phyloP scores from a whole-genome alignment of 2,888 invertebrate genomes.

The Harpalus rufipes region DNA sequence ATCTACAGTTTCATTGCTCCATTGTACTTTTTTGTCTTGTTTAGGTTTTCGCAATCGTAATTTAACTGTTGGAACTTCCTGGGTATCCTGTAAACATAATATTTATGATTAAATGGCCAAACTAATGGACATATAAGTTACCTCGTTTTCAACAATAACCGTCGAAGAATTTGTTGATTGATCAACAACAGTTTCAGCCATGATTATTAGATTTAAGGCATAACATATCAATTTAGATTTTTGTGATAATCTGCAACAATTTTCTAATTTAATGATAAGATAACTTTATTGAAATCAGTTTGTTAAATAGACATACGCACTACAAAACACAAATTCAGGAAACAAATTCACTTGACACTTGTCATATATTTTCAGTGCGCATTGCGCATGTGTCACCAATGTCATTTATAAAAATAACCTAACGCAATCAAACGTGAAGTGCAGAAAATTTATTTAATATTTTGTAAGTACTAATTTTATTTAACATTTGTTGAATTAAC shows the following conservation, averaged over 20 bases:
- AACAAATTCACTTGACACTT: neutral
- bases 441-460: too few relatives aligned
- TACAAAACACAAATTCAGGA: neutral
- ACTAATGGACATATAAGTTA: conserved; percentile 4
- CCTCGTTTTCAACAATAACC: conserved; percentile 53
- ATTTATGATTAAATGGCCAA: conserved; percentile 44
- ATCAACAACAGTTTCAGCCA: conserved; percentile 64
- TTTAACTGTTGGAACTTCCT: conserved; percentile 81
- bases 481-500: too few relatives aligned
- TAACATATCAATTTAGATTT: conserved; percentile 38
- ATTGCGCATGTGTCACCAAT: conserved; percentile 32
- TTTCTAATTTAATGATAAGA: conserved; percentile 5
- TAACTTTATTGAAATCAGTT: neutral
- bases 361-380: neutral
- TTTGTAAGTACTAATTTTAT: too few relatives aligned
- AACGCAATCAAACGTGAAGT: too few relatives aligned
- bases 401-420: neutral
- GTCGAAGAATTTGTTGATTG: conserved; percentile 58
- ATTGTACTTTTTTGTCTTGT: conserved; percentile 89
- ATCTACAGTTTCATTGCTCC: conserved; percentile 94
- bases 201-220: conserved; percentile 7
- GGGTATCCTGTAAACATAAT: conserved; percentile 64
- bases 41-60: conserved; percentile 85
- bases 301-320: neutral
- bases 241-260: conserved; percentile 6